Evolutionary conservation across 2,888 invertebrate genomes (phyloP), one percentile per base, ranked within the genome.

Genomic region (Campoplex nolae): DNA sequence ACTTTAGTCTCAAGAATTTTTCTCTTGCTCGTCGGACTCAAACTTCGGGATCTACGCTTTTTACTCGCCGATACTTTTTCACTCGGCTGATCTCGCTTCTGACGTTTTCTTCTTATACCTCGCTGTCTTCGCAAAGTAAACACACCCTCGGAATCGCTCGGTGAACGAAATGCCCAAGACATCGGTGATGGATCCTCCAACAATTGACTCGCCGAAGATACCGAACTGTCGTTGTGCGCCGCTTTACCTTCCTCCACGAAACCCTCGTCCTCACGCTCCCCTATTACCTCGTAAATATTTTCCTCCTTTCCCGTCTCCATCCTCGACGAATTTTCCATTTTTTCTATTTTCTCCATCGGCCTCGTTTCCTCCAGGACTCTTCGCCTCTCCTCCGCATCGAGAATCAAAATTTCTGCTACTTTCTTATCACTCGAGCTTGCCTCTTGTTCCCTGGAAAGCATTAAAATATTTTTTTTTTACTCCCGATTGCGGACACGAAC

Each of bases 121-220:
- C 94, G 92, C 76, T 94, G 94, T 8, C 94, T 88, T 81, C 93
- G 92, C 45, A 94, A 73, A 0, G 94, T 93, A 74, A 94, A 94
- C 77, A 93, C 93, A 0, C 92, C 93, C 32, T 93, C 93, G 38
- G 92, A 89, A 35, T 94, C 94, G 62, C 91, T 90, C 0, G 94
- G 94, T 8, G 94, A 94, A 11, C 92, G 85, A 45, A 93, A 92
- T 0, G 92, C 92, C 94, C 94, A 94, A 7, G 93, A 93, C 82
- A 93, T 89, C 3, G 94, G 94, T 23, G 94, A 94, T 0, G 94
- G 94, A 78, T 94, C 92, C 77, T 94, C 94, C 38, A 94, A 79
- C 0, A 94, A 91, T 80, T 94, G 94, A 88, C 94, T 94, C 3
- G 94, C 94, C 77, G 94, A 94, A 0, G 93, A 94, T 1, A 94